These are phyloP conservation scores for Cygnus olor DNA, from an alignment of 2,797 vertebrate genomes.

Conservation along the genomic window DNA sequence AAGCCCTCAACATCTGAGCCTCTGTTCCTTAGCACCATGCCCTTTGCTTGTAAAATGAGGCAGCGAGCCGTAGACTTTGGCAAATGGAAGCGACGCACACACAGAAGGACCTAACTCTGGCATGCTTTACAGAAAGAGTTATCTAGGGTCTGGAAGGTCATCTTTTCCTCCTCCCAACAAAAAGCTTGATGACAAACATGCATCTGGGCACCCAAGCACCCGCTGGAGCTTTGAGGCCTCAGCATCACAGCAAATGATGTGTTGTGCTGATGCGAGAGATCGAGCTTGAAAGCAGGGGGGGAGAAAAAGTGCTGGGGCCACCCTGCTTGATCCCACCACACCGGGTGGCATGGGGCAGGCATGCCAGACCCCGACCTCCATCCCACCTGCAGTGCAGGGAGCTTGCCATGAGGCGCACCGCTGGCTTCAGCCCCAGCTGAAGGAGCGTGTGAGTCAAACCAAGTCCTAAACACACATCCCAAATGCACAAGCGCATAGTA, in stretches of 20 bases:
- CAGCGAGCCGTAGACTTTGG: background rate
- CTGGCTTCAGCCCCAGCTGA: background rate
- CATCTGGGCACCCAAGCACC: background rate
- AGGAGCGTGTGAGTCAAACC: background rate
- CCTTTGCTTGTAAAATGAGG: background rate
- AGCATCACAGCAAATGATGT: background rate
- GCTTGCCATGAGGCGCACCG: accelerated
- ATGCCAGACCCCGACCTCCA: background rate
- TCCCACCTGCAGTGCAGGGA: accelerated
- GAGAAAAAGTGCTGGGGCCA: background rate
- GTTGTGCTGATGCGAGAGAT: background rate
- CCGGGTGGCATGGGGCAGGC: background rate
- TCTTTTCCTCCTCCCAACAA: background rate
- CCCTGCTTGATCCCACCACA: background rate
- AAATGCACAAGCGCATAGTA: background rate
- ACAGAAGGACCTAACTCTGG: background rate
- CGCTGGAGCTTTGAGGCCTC: background rate
- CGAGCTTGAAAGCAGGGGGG: background rate
- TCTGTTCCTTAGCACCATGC: background rate
- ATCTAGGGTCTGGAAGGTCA: background rate
- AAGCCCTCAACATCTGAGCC: background rate
- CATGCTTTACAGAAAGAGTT: background rate
- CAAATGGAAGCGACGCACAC: background rate
- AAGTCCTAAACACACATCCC: background rate
- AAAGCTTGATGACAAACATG: background rate